Evolutionary conservation across 92 coral and sea anemone genomes (phyloP).

Genomic region (Palythoa caribaeorum): DNA sequence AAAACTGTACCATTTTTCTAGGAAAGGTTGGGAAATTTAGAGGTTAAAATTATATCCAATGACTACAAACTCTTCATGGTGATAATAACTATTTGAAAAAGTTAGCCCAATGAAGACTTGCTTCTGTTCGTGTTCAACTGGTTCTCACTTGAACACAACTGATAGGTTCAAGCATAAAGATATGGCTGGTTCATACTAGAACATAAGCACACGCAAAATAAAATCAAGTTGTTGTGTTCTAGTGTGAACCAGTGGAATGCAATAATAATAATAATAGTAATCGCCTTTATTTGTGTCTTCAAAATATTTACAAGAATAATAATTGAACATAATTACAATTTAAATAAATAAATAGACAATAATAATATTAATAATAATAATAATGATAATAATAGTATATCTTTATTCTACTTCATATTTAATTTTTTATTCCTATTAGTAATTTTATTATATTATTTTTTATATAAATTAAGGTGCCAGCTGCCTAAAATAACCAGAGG

Average conservation of each 20-base stretch:
- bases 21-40: constrained; percentile 55
- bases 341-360: no score
- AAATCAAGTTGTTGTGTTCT: constrained; percentile 56
- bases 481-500: no score
- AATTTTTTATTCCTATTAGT: no score
- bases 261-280: background rate
- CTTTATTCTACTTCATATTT: no score
- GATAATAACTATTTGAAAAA: constrained; percentile 53
- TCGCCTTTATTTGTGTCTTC: no score
- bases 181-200: constrained; percentile 28
- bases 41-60: constrained; percentile 51
- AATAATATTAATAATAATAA: no score
- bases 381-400: no score
- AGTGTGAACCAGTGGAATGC: constrained; percentile 52
- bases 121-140: constrained; percentile 2
- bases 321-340: no score
- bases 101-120: constrained; percentile 5
- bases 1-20: constrained; percentile 52
- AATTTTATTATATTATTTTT: no score
- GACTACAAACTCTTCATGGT: constrained; percentile 56
- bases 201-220: constrained; percentile 41
- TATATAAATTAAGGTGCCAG: no score
- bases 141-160: constrained; percentile 4
- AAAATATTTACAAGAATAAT: no score
- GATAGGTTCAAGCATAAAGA: constrained; percentile 12